Conservation (phyloP, 2,113 vertebrate genomes). For the Irena cyanogastra region DNA sequence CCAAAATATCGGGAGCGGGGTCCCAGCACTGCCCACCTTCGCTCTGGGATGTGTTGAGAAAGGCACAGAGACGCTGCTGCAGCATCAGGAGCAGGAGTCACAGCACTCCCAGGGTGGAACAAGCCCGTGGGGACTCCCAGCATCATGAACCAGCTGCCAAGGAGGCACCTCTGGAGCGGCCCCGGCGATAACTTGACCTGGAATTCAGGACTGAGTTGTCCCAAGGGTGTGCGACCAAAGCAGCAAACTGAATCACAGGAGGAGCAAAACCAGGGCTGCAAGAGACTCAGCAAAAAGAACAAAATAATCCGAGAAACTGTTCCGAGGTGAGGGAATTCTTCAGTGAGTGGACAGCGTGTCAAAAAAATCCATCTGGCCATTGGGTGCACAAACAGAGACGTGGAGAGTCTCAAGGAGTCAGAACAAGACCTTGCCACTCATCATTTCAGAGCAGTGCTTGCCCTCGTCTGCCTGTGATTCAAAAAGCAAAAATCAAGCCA, state of each 20-base stretch:
- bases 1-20: background rate
- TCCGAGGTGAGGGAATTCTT: background rate
- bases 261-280: background rate
- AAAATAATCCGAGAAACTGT: background rate
- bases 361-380: background rate
- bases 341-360: background rate
- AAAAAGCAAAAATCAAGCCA: background rate
- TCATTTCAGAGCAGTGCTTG: background rate
- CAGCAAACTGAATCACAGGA: background rate
- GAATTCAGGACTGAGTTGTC: background rate
- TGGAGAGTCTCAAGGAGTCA: background rate
- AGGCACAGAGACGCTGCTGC: background rate
- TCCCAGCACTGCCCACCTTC: background rate
- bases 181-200: rapidly evolving
- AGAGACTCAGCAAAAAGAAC: background rate
- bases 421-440: background rate
- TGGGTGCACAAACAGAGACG: rapidly evolving
- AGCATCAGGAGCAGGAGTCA: background rate
- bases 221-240: background rate
- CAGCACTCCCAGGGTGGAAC: background rate
- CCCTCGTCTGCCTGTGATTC: background rate
- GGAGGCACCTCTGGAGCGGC: background rate
- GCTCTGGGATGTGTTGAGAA: background rate
- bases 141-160: rapidly evolving
- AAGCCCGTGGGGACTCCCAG: rapidly evolving